These are phyloP conservation scores for Bujurquina vittata DNA, from an alignment of 2,113 vertebrate genomes.

Conservation along the genomic window DNA sequence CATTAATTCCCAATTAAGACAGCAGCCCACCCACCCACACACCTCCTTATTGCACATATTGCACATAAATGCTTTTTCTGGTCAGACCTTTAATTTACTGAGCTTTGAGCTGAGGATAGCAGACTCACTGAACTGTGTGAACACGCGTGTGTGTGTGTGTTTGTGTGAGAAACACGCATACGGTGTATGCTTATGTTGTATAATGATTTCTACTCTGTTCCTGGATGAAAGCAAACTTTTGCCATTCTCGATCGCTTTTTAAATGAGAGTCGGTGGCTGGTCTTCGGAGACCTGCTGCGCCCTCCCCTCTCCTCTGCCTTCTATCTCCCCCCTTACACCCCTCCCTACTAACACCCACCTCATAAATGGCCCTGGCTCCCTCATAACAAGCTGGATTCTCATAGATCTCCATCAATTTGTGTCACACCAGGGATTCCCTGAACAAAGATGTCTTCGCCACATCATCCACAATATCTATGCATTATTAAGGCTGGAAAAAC, in stretches of 20 bases:
- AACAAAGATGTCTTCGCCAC: constrained; percentile 73
- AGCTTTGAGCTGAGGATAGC: constrained; percentile 70
- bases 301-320: constrained; percentile 60
- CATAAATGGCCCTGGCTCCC: constrained; percentile 54
- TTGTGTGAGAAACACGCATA: constrained; percentile 20
- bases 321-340: constrained; percentile 44
- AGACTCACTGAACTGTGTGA: constrained; percentile 59
- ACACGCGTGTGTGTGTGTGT: constrained; percentile 8
- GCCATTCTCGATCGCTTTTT: constrained; percentile 70
- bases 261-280: constrained; percentile 68
- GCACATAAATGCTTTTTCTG: constrained; percentile 70
- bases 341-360: constrained; percentile 49
- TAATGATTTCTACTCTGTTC: constrained; percentile 73
- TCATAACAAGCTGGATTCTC: constrained; percentile 70
- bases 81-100: constrained; percentile 73
- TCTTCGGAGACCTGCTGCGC: constrained; percentile 73
- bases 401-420: constrained; percentile 81
- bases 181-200: constrained; percentile 49
- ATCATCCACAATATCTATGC: constrained; percentile 75
- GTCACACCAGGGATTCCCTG: constrained; percentile 78
- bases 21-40: constrained; percentile 65
- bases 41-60: constrained; percentile 66
- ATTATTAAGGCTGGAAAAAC: constrained; percentile 80
- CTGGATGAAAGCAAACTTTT: constrained; percentile 77
- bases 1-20: constrained; percentile 82